Evolutionary conservation across 2,888 invertebrate genomes (phyloP).

Genomic region (Nymphalis c-album): DNA sequence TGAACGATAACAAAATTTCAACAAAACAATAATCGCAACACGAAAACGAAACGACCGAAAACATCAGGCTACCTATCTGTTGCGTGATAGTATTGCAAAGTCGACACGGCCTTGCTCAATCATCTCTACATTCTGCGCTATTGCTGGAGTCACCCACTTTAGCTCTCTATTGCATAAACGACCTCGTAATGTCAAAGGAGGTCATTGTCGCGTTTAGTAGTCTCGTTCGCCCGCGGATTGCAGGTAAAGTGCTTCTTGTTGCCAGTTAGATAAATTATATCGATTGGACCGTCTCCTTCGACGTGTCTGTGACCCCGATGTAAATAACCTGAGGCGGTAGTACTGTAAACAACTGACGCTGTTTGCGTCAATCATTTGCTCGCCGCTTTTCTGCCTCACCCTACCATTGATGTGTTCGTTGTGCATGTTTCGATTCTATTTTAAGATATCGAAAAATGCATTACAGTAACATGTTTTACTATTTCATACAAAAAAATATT

Average conservation of each 20-base stretch:
- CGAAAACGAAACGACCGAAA: constrained; percentile 41
- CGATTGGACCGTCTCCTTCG: constrained; percentile 75
- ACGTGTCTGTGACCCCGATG: constrained; percentile 81
- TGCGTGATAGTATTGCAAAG: constrained; percentile 45
- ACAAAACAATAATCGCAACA: constrained; percentile 49
- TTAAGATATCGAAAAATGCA: constrained; percentile 11
- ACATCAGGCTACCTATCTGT: constrained; percentile 26
- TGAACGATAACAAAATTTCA: constrained; percentile 55
- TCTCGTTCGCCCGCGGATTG: constrained; percentile 49
- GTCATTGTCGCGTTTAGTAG: constrained; percentile 74
- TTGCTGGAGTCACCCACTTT: constrained; percentile 65
- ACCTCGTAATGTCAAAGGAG: constrained; percentile 73
- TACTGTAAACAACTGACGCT: constrained; percentile 76
- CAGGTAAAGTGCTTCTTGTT: constrained; percentile 40
- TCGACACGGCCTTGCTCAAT: constrained; percentile 62
- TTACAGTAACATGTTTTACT: constrained; percentile 1
- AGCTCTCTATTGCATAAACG: constrained; percentile 73
- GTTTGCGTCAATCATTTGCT: constrained; percentile 74
- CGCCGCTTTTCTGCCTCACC: constrained; percentile 45
- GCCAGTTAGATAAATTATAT: constrained; percentile 69
- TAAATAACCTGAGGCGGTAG: constrained; percentile 78
- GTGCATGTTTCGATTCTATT: constrained; percentile 24
- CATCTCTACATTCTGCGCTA: constrained; percentile 57
- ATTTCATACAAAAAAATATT: not conserved
- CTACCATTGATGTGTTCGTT: constrained; percentile 45